Evolutionary conservation across 1,140 invertebrate genomes (phyloP).

Genomic region (Chionoecetes opilio): DNA sequence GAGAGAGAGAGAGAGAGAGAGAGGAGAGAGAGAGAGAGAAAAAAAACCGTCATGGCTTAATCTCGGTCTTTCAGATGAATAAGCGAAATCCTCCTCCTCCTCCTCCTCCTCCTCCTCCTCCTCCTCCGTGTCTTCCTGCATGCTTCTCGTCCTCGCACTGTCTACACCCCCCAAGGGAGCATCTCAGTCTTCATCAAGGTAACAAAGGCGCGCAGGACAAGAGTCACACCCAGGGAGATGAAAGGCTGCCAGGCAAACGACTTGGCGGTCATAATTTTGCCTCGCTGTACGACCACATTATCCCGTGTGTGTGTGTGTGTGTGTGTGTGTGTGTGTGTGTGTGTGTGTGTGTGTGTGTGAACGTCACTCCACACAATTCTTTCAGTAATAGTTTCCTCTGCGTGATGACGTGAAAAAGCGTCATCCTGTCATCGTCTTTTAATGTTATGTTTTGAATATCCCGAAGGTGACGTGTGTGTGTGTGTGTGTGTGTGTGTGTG

Average conservation of each 20-base stretch:
- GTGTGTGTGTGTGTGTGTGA: background rate
- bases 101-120: conserved; percentile 13
- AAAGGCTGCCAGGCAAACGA: background rate
- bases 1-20: conserved; percentile 38
- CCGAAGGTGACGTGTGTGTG: background rate
- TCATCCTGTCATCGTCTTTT: too few relatives aligned
- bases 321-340: conserved; percentile 27
- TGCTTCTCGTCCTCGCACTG: background rate
- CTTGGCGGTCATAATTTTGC: background rate
- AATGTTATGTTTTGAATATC: too few relatives aligned
- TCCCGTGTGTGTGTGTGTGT: background rate
- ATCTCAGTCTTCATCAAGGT: background rate
- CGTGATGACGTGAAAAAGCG: too few relatives aligned
- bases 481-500: conserved; percentile 27
- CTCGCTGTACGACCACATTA: background rate
- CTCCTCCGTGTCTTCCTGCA: background rate
- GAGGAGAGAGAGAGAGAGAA: conserved; percentile 29
- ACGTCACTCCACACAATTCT: too few relatives aligned
- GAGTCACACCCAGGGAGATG: background rate
- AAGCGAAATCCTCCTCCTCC: background rate
- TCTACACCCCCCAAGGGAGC: too few relatives aligned
- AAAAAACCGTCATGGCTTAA: background rate
- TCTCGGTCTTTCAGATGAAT: background rate
- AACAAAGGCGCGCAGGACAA: background rate
- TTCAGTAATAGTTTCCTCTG: too few relatives aligned